Evolutionary conservation across 2,113 vertebrate species (phyloP), one percentile per base, ranked within the genome.

Genomic region (Setophaga petechia): DNA sequence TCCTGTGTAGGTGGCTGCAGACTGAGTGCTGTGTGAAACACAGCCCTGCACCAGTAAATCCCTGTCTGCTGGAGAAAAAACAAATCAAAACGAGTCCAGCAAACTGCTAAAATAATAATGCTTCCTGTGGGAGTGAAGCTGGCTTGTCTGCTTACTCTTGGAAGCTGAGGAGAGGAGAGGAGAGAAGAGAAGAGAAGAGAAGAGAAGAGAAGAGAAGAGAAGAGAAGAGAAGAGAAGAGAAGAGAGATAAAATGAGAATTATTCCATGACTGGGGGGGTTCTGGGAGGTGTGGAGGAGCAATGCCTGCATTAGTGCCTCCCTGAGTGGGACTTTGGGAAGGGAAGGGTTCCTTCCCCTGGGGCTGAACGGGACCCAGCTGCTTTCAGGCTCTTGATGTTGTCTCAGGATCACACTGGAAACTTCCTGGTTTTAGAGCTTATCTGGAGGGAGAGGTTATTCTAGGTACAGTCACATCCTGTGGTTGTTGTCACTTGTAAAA

Each of bases 361-460:
- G 89, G n/a, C 84, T 87, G 83, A 94, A 74, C 57, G 90, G 74
- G 46, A 80, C 24, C 52, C 15, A 10, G 52, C 85, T 84, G 68
- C 62, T 72, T 94, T 81, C 62, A 74, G 44, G 44, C 85, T 95
- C 78, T 71, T 97, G 94, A 96, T 92, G 41, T 68, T 87, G 95
- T 93, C 84, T 97, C 91, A 94, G 84, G 89, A 92, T 96, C 95
- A 72, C 78, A 91, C 88, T 59, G 94, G 83, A 95, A 96, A 90
- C 96, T 98, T 98, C 97, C 97, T 97, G 97, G 96, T 97, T 98
- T 97, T 68, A 96, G 94, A 96, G 94, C 88, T 95, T 96, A 96
- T 97, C 97, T 94, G 97, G 92, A 94, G 96, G 95, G 90, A 95
- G 85, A 95, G 95, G 95, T 95, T 92, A 84, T 51, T 95, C 81